Evolutionary conservation across 2,888 invertebrate genomes (phyloP), one percentile per base, ranked within the genome.

Genomic region (Meliscaeva auricollis): DNA sequence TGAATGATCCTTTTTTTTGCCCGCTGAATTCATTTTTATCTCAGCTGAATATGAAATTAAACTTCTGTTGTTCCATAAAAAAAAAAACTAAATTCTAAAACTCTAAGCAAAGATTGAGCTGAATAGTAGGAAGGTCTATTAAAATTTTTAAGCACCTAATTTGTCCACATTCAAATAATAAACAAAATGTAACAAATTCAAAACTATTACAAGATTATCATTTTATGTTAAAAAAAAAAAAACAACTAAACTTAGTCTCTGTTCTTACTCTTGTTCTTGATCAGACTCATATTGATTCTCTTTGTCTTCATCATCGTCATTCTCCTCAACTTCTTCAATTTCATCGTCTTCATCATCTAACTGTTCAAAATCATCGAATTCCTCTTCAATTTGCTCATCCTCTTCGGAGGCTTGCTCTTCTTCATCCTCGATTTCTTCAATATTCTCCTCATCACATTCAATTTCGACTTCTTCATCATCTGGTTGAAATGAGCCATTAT

Each of bases 401-500:
- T 69, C 79, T 17, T 64, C 64, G 2, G 58, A 60, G 41, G 26
- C 68, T 46, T 64, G 75, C 3, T 62, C 69, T 15, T 69, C 64
- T 8, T 70, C 76, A 3, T 82, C 62, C n/a, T 83, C 82, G 6
- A 69, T 17, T 44, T 72, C 73, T 7, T 78, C 73, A 9, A 58
- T 32, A 15, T 60, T 62, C 4, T 75, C 76, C 3, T 69, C 75
- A 9, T 68, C 84, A 6, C 56, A 62, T 35, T 82, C 76, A 3
- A 52, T 44, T 3, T 87, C 78, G 48, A 20, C 26, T 46, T 84
- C 80, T 2, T 85, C 80, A 8, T 81, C 76, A 15, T 80, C 84
- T 26, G 72, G 80, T 11, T 74, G 75, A 72, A 68, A 83, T n/a
- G 66, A 70, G 11, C 74, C 87, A 64, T 88, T 88, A 58, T 87